Evolutionary conservation across 2,113 vertebrate species (phyloP), one percentile per base, ranked within the genome.

Genomic region (Ammospiza caudacuta): DNA sequence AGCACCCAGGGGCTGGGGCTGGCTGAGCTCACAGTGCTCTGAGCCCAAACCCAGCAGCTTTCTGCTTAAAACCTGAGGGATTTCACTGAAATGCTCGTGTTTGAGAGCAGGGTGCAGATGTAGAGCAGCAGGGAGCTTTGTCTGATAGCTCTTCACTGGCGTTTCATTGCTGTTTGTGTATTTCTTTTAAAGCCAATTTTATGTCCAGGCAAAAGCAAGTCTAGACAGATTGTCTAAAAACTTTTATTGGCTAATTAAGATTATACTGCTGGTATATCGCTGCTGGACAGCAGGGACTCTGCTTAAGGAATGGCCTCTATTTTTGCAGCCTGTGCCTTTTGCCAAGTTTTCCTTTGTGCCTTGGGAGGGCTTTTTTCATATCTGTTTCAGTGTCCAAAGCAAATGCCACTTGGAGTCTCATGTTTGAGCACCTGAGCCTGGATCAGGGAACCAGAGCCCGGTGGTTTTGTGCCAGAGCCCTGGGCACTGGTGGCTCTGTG

Each of bases 181-280:
- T 82, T 84, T 95, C 69, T 86, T 94, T 92, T 94, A 92, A 96
- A 91, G 76, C 52, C 49, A 67, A 28, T 92, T 91, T 95, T 95
- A 63, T 92, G 91, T 43, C 46, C 69, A 59, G 47, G 69, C 55
- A 83, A 86, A 70, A 91, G 73, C 83, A 91, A 96, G 90, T 96
- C 94, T 96, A 97, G 94, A 96, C 90, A 92, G 77, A 95, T 88
- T 61, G 58, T 94, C 92, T 96, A 95, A 94, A 84, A 81, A 83
- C n/a, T 90, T 97, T 95, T 96, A 83, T 67, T 61, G 70, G 62
- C 87, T 96, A 96, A 93, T 90, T 94, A 78, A 93, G 95, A 79
- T 96, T 55, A 78, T 81, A 81, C 37, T 90, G 68, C 93, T 94
- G 92, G 62, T 77, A 6, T 47, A 41, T 78, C 76, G 27, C 78